Conservation (phyloP, 2,888 invertebrate species). For the Hemicrepidius hirtus region DNA sequence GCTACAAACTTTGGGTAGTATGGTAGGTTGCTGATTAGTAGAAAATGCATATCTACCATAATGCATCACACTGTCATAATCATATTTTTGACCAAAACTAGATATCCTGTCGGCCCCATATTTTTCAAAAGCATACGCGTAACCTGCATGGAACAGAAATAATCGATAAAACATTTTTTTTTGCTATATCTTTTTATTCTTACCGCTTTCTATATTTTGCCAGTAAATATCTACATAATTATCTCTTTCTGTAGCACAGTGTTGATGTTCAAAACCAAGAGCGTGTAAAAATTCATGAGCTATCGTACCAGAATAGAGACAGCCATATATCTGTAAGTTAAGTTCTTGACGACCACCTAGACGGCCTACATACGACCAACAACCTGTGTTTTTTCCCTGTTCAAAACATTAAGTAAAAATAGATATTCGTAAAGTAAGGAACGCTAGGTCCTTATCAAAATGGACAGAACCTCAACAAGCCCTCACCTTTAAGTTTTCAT, state of each 20-base stretch:
- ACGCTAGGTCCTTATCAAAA: too few species aligned
- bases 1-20: conserved; percentile 74
- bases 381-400: conserved; percentile 47
- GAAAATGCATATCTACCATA: conserved; percentile 82
- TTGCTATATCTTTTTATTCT: too few species aligned
- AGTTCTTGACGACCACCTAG: conserved; percentile 23
- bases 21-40: conserved; percentile 79
- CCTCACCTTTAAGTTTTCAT: background rate
- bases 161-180: background rate
- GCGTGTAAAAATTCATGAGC: conserved; percentile 88
- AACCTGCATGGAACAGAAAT: background rate
- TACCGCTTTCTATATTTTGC: conserved; percentile 81
- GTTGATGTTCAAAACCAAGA: conserved; percentile 89
- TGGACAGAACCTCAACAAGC: too few species aligned
- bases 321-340: conserved; percentile 63
- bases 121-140: background rate
- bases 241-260: conserved; percentile 85
- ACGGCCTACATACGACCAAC: conserved; percentile 31
- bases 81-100: conserved; percentile 79
- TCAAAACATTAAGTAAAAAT: background rate
- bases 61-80: conserved; percentile 84
- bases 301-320: conserved; percentile 78
- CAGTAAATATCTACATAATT: conserved; percentile 83
- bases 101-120: conserved; percentile 74
- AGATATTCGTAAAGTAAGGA: too few species aligned